phyloP scores from a whole-genome alignment of 2,888 invertebrate genomes.

The Helicoverpa assulta region DNA sequence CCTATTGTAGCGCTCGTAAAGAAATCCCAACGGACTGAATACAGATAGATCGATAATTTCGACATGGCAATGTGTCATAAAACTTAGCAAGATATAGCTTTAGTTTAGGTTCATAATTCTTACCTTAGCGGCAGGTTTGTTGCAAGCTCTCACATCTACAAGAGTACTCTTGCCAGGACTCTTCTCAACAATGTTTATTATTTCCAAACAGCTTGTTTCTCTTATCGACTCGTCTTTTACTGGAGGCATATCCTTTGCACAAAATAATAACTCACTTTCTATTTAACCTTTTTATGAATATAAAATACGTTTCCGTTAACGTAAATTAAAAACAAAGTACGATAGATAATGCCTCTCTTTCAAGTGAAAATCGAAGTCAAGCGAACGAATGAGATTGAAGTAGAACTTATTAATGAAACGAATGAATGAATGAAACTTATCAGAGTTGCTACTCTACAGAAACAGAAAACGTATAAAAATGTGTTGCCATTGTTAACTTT shows the following conservation, averaged over 20 bases:
- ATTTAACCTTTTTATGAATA: conserved; percentile 18
- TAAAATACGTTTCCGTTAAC: conserved; percentile 18
- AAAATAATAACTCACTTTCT: conserved; percentile 51
- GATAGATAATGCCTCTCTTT: conserved; percentile 25
- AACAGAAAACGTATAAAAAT: conserved; percentile 1
- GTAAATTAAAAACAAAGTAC: conserved; percentile 46
- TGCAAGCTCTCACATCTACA: conserved; percentile 92
- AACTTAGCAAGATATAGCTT: conserved; percentile 3
- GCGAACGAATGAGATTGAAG: conserved; percentile 32
- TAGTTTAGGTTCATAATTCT: conserved; percentile 59
- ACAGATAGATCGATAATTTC: conserved; percentile 40
- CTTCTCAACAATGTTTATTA: conserved; percentile 85
- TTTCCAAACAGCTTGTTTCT: conserved; percentile 87
- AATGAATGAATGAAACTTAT: conserved; percentile 19
- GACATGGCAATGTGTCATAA: conserved; percentile 8
- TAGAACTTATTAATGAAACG: conserved; percentile 29
- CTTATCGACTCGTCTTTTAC: conserved; percentile 87
- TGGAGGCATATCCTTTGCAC: conserved; percentile 86
- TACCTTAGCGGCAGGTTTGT: conserved; percentile 92
- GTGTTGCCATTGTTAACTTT: neutral
- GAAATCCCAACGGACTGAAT: conserved; percentile 10
- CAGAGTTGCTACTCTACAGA: neutral
- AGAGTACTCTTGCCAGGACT: conserved; percentile 87
- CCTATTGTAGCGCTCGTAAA: conserved; percentile 14
- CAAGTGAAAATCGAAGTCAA: conserved; percentile 71